These are phyloP conservation scores for Fringilla coelebs DNA, from an alignment of 2,797 vertebrate genomes.

Conservation along the genomic window DNA sequence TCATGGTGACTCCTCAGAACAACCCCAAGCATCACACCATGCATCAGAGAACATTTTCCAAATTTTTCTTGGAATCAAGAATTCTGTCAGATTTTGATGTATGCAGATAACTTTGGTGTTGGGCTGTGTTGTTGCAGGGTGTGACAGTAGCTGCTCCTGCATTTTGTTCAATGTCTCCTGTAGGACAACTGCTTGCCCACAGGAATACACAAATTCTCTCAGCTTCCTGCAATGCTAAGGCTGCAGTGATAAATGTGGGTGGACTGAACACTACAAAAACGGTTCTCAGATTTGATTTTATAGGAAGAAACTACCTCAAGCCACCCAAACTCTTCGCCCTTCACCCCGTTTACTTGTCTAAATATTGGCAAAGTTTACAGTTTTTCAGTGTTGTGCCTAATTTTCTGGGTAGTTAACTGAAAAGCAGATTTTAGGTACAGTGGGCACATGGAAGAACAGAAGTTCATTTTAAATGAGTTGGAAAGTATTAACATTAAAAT, in stretches of 20 bases:
- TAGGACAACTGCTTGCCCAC: not conserved
- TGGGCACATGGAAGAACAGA: not conserved
- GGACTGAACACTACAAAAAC: not conserved
- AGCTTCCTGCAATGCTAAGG: not conserved
- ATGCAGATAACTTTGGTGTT: not conserved
- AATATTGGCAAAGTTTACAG: not conserved
- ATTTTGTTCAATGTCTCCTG: not conserved
- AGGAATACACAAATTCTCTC: not conserved
- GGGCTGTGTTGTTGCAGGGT: not conserved
- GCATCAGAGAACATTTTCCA: not conserved
- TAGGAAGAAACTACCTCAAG: not conserved
- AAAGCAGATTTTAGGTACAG: not conserved
- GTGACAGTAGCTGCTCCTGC: not conserved
- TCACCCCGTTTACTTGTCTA: rapidly evolving
- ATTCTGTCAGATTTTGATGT: not conserved
- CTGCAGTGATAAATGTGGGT: not conserved
- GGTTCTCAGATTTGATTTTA: not conserved
- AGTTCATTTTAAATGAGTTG: not conserved
- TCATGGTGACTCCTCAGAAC: not conserved
- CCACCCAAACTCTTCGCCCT: rapidly evolving
- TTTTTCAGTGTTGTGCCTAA: not conserved
- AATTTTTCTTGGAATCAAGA: not conserved
- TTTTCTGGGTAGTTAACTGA: not conserved
- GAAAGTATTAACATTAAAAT: not conserved
- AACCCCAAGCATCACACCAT: not conserved